A percentile compares a stretch with the other conserved stretches of the same genome.
Conservation (phyloP, 2,888 invertebrate genomes). For the Limnephilus auricula region DNA sequence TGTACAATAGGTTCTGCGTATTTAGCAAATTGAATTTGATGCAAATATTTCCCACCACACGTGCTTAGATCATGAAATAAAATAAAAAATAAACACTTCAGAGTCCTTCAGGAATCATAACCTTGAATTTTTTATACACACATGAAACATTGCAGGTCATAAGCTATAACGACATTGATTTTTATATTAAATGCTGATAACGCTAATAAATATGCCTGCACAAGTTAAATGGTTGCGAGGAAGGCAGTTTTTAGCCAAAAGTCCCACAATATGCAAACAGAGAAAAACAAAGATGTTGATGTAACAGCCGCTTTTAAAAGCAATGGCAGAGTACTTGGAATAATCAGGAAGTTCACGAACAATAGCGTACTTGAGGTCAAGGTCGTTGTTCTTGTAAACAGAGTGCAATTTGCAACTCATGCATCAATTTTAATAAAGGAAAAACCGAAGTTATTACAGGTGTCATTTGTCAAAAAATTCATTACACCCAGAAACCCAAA, state of each 20-base stretch:
- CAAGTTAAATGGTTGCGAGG: neutral
- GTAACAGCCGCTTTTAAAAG: slow-evolving; percentile 34
- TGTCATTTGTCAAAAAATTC: slow-evolving; percentile 60
- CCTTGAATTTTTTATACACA: slow-evolving; percentile 57
- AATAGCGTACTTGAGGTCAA: slow-evolving; percentile 55
- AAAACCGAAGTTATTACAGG: slow-evolving; percentile 58
- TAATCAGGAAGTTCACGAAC: slow-evolving; percentile 36
- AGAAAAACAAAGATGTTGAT: slow-evolving; percentile 48
- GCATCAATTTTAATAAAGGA: slow-evolving; percentile 53
- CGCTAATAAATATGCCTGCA: slow-evolving; percentile 26
- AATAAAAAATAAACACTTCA: slow-evolving; percentile 22
- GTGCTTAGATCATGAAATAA: neutral
- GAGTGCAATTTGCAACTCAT: slow-evolving; percentile 54
- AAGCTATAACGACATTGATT: slow-evolving; percentile 57
- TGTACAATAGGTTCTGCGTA: neutral
- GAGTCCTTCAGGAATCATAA: slow-evolving; percentile 47
- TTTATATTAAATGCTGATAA: slow-evolving; percentile 54
- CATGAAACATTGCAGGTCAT: slow-evolving; percentile 53
- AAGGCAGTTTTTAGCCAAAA: slow-evolving; percentile 13
- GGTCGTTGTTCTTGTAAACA: slow-evolving; percentile 56
- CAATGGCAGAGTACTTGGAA: slow-evolving; percentile 27
- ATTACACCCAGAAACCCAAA: slow-evolving; percentile 55
- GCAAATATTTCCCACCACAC: neutral
- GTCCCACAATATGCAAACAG: neutral
- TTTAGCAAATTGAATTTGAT: neutral